Percentiles rank a stretch among this genome's conserved stretches.
Evolutionary conservation across 2,888 invertebrate species (phyloP).

Genomic region (Mechanitis messenoides): DNA sequence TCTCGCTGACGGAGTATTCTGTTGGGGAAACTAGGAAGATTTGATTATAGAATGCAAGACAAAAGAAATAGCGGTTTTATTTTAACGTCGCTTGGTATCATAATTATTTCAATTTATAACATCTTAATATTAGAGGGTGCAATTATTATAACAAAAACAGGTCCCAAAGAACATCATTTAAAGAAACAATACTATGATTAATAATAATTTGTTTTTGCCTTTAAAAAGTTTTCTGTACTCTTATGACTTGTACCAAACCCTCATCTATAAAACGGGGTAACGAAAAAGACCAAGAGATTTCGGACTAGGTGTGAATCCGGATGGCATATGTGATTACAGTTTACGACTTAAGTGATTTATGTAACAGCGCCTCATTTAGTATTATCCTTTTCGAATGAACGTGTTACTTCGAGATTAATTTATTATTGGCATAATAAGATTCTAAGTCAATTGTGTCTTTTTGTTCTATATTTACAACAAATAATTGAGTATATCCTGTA

Average conservation of each 20-base stretch:
- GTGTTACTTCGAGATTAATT: not conserved
- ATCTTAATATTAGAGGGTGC: no score
- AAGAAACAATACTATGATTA: no score
- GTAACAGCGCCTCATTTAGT: constrained; percentile 31
- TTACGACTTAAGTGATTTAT: constrained; percentile 55
- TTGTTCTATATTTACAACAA: no score
- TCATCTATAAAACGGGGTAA: constrained; percentile 52
- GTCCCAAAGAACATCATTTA: not conserved
- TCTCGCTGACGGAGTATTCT: constrained; percentile 24
- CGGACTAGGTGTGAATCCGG: constrained; percentile 61
- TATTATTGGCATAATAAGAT: no score
- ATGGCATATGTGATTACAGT: constrained; percentile 53
- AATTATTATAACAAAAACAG: not conserved
- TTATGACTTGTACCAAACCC: constrained; percentile 35
- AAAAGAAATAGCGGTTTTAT: constrained; percentile 10
- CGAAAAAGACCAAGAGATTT: constrained; percentile 64
- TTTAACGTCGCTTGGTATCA: not conserved
- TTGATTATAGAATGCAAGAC: constrained; percentile 33
- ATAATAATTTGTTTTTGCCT: no score
- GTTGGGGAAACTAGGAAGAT: constrained; percentile 24
- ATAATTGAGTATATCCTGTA: no score
- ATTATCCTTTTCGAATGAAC: constrained; percentile 23
- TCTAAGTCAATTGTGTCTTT: no score
- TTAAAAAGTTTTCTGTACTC: not conserved
- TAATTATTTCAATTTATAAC: no score